Base-by-base conservation (phyloP, 2,888 invertebrate species). In the Diabrotica balteata region DNA sequence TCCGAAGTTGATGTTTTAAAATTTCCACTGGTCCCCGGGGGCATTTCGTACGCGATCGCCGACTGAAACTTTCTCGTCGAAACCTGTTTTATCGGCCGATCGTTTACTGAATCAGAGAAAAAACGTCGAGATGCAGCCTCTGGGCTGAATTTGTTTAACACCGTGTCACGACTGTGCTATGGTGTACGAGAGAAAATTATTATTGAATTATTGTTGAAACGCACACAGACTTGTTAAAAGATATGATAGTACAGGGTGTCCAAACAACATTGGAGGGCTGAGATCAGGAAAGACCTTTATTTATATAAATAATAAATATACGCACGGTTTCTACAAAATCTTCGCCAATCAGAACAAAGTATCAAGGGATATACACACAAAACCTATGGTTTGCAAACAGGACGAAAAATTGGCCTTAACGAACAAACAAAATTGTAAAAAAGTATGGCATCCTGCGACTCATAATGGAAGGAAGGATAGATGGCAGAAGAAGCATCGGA, bases 191-290 rank as follows among this genome's bases (percentile, higher is more conserved):
- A 54, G 54, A 54, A 54, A 53, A 54, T 54, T 10, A 54, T 54
- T 44, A 54, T 44, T 54, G 54, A 54, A 54, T 54, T 54, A 54
- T 43, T n/a, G 54, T 10, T 10, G 32, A 54, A 54, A 52, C 22
- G 52, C 52, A 9, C 32, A 52, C 32, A 32, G 22, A 52, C 22
- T 7, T 52, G 52, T 52, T 9, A 32, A 32, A 32, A 32, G 32
- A 32, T 32, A 32, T 32, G 32, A 5, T 32, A 5, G 32, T 32
- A 47, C 47, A 47, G 47, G 47, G 4, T 47, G 47, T 47, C 8
- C 47, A 1, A 47, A 47, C 47, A 32, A 32, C 32, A 32, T 5
- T 17, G 17, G 17, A 17, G 17, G 1, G 1, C 17, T 17, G 2
- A 17, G 17, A 17, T 17, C 2, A 17, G 17, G 17, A 17, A 17